These are phyloP conservation scores for Porites lobata DNA, from an alignment of 92 coral and sea anemone species.

Conservation along the genomic window DNA sequence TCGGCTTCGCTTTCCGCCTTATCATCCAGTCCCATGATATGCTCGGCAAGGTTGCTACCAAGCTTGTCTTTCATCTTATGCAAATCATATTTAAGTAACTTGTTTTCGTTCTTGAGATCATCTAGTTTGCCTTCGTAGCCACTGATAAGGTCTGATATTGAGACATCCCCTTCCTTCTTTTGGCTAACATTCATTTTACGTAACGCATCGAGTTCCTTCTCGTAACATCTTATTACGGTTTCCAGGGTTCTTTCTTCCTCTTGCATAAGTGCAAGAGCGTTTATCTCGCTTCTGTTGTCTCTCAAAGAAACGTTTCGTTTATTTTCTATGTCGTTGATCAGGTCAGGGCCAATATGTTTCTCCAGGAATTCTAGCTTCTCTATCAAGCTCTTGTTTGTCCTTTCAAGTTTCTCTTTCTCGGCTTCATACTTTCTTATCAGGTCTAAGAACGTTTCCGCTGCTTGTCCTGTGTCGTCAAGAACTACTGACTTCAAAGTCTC, in stretches of 20 bases:
- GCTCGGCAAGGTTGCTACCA: constrained; percentile 8
- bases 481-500: constrained; percentile 14
- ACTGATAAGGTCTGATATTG: constrained; percentile 49
- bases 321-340: constrained; percentile 21
- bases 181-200: neutral
- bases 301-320: neutral
- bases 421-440: constrained; percentile 25
- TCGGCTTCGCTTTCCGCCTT: neutral
- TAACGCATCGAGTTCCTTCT: constrained; percentile 59
- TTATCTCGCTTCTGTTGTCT: constrained; percentile 14
- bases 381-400: constrained; percentile 2
- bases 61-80: constrained; percentile 23
- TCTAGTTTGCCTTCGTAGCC: constrained; percentile 69
- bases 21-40: constrained; percentile 5
- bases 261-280: constrained; percentile 36
- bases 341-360: constrained; percentile 28
- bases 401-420: neutral
- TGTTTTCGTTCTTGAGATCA: constrained; percentile 36
- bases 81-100: constrained; percentile 15
- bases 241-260: constrained; percentile 62
- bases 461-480: neutral
- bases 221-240: constrained; percentile 55
- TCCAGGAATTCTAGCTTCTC: constrained; percentile 4
- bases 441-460: neutral
- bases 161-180: neutral